phyloP scores from a whole-genome alignment of 2,113 vertebrate genomes.

The Phalacrocorax aristotelis region DNA sequence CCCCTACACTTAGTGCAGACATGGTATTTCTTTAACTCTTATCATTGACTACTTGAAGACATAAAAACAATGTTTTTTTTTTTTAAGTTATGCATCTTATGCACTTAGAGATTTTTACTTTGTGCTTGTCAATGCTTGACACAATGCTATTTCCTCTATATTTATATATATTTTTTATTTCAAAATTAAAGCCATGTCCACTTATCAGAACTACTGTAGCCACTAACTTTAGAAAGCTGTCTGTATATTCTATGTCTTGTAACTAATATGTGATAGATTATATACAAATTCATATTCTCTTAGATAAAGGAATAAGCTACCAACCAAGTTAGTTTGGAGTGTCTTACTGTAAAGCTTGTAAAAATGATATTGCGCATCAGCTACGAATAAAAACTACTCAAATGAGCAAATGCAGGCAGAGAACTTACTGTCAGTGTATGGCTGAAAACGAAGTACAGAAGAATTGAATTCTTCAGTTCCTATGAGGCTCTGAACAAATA shows the following conservation, averaged over 20 bases:
- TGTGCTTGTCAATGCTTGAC: background rate
- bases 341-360: background rate
- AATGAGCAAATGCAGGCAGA: background rate
- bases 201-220: background rate
- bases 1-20: background rate
- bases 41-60: background rate
- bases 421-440: background rate
- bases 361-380: background rate
- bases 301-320: background rate
- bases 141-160: background rate
- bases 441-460: rapidly evolving
- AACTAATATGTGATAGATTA: background rate
- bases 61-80: background rate
- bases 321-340: background rate
- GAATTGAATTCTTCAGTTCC: background rate
- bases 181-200: background rate
- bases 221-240: background rate
- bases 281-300: background rate
- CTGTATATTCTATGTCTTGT: background rate
- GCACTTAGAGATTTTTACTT: background rate
- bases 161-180: background rate
- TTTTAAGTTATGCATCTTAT: background rate
- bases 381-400: background rate
- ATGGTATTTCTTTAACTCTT: background rate
- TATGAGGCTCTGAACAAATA: background rate